Conservation (phyloP, 2,113 vertebrate genomes). For the Nerophis lumbriciformis region DNA sequence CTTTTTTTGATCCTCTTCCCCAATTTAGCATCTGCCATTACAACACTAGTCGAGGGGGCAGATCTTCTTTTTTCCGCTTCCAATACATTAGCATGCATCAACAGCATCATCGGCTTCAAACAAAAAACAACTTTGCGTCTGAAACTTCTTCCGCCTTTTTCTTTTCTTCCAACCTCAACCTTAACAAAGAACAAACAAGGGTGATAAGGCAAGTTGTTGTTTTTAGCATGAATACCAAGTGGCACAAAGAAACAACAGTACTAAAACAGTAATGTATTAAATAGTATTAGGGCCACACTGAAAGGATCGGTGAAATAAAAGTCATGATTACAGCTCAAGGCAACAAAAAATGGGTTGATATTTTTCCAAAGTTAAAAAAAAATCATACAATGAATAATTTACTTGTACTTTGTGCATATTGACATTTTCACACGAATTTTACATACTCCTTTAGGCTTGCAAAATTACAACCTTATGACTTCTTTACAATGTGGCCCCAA, state of each 20-base stretch:
- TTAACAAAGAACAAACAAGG: constrained; percentile 99
- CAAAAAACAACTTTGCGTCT: constrained; percentile 94
- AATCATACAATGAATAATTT: no score
- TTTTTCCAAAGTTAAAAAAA: no score
- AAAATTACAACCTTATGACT: not conserved
- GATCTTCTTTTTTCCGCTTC: constrained; percentile 67
- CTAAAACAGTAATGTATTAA: constrained; percentile 11
- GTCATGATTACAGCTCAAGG: not conserved
- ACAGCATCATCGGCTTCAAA: constrained; percentile 98
- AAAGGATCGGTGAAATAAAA: not conserved
- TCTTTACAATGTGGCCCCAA: not conserved
- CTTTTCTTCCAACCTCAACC: constrained; percentile 97
- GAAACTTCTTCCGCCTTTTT: constrained; percentile 95
- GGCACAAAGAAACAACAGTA: constrained; percentile 28
- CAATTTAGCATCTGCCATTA: constrained; percentile 94
- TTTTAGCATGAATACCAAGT: constrained; percentile 32
- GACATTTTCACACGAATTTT: not conserved
- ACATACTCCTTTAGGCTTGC: not conserved
- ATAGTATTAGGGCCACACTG: not conserved
- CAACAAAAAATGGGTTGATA: no score
- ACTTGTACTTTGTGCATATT: no score
- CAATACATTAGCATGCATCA: constrained; percentile 97
- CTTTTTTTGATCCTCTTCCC: constrained; percentile 94
- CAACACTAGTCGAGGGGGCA: constrained; percentile 85
- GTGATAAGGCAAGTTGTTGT: constrained; percentile 87